phyloP scores from a whole-genome alignment of 2,888 invertebrate genomes.

The Cylloceria caligata region DNA sequence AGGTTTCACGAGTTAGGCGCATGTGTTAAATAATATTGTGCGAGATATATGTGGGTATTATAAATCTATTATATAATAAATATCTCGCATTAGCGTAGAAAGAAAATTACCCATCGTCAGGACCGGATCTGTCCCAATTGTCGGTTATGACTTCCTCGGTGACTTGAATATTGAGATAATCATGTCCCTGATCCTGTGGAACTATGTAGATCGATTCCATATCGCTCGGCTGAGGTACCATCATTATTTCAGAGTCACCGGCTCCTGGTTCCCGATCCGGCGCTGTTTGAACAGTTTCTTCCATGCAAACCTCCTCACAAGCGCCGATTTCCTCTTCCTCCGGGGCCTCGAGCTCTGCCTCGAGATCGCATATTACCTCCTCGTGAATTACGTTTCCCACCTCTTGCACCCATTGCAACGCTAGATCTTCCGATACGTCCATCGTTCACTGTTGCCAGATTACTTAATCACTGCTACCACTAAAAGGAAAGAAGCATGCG shows the following conservation, averaged over 20 bases:
- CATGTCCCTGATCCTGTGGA: constrained; percentile 84
- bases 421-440: constrained; percentile 81
- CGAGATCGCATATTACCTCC: constrained; percentile 86
- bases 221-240: constrained; percentile 82
- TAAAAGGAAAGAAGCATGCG: constrained; percentile 65
- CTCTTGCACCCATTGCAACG: constrained; percentile 83
- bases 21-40: too few relatives aligned
- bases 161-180: constrained; percentile 87
- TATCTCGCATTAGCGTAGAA: background rate
- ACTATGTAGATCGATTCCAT: constrained; percentile 85
- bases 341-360: constrained; percentile 83
- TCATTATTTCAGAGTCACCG: constrained; percentile 77
- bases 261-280: constrained; percentile 42
- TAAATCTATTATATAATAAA: too few relatives aligned
- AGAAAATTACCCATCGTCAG: constrained; percentile 88
- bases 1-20: background rate
- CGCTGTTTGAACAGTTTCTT: constrained; percentile 81
- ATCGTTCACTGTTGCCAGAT: constrained; percentile 68
- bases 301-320: constrained; percentile 84
- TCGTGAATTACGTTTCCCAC: constrained; percentile 84
- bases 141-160: constrained; percentile 93
- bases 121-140: constrained; percentile 91
- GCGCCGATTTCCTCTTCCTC: constrained; percentile 83
- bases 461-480: constrained; percentile 80
- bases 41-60: too few relatives aligned